A percentile compares a stretch with the other conserved stretches of the same genome.
Conservation (phyloP, 1,140 invertebrate genomes). For the Conus ventricosus region DNA sequence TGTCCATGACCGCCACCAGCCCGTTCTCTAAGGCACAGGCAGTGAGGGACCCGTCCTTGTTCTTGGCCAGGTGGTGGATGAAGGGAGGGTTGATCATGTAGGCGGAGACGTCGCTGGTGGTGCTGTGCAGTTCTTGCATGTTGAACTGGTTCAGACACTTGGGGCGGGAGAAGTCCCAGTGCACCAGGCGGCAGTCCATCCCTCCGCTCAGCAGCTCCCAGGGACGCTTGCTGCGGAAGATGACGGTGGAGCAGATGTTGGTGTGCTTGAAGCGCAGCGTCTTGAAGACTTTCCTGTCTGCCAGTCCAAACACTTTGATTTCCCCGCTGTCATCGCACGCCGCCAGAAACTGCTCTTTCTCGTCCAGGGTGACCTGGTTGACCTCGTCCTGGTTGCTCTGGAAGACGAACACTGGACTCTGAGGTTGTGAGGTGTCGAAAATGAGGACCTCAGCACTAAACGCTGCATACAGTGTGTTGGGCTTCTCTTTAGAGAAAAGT, state of each 20-base stretch:
- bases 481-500: conserved; percentile 55
- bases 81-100: conserved; percentile 71
- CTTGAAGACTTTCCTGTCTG: conserved; percentile 65
- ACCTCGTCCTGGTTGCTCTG: conserved; percentile 67
- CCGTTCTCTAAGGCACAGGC: conserved; percentile 70
- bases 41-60: conserved; percentile 58
- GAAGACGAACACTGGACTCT: conserved; percentile 53
- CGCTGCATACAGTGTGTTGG: conserved; percentile 63
- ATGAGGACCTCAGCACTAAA: conserved; percentile 58
- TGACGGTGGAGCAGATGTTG: conserved; percentile 69
- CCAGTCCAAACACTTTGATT: conserved; percentile 64
- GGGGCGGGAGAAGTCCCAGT: conserved; percentile 69
- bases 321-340: conserved; percentile 70
- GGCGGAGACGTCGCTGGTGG: conserved; percentile 49
- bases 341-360: conserved; percentile 66
- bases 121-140: conserved; percentile 68
- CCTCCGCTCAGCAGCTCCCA: conserved; percentile 68
- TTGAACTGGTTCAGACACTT: conserved; percentile 66
- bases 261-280: conserved; percentile 68
- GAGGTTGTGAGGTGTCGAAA: conserved; percentile 50
- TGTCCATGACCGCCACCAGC: conserved; percentile 62
- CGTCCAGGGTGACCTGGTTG: conserved; percentile 65
- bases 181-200: conserved; percentile 67
- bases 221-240: conserved; percentile 61
- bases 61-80: conserved; percentile 61